Conservation (phyloP, 2,888 invertebrate species). For the Apantesis nais region DNA sequence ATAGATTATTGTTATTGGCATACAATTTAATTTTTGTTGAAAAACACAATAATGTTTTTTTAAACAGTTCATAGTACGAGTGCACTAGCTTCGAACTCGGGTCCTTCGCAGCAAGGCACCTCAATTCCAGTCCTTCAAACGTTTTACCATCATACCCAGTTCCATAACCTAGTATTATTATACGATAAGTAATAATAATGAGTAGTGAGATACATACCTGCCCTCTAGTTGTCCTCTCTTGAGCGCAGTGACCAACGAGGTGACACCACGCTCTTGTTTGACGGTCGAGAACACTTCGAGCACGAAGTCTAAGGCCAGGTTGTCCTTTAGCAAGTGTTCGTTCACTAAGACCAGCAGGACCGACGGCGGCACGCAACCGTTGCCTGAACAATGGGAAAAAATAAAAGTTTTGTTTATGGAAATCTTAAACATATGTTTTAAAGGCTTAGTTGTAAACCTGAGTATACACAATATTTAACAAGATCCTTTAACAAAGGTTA, state of each 20-base stretch:
- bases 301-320: constrained; percentile 97
- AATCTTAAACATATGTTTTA: not conserved
- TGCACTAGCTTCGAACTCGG: too few species aligned
- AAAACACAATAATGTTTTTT: too few species aligned
- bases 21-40: too few species aligned
- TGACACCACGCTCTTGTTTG: constrained; percentile 95
- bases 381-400: constrained; percentile 78
- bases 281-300: constrained; percentile 96
- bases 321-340: constrained; percentile 97
- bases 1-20: too few species aligned
- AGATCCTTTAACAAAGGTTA: too few species aligned
- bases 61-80: too few species aligned
- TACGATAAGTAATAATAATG: not conserved
- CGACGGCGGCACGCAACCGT: constrained; percentile 95
- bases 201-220: constrained; percentile 70
- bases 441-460: too few species aligned
- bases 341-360: constrained; percentile 95
- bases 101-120: too few species aligned
- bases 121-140: too few species aligned
- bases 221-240: constrained; percentile 94
- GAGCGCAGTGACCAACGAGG: constrained; percentile 93
- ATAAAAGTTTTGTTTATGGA: not conserved
- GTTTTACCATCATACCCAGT: too few species aligned
- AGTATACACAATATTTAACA: too few species aligned
- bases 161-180: too few species aligned